Evolutionary conservation across 2,797 vertebrate genomes (phyloP).

Genomic region (Notolabrus celidotus): DNA sequence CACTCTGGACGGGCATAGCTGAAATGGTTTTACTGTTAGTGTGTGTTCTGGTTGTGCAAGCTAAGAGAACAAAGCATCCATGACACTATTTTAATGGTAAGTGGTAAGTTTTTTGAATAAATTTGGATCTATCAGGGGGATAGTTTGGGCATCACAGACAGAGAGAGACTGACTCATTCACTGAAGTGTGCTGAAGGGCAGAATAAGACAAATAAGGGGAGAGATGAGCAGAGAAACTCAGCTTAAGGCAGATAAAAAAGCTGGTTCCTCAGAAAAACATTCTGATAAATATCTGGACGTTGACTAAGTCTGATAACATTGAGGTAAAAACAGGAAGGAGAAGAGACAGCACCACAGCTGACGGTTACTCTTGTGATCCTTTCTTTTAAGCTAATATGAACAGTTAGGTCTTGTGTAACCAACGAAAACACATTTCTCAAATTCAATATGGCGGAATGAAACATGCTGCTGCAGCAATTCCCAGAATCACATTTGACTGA

Average conservation of each 20-base stretch:
- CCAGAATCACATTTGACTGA: conserved; percentile 2
- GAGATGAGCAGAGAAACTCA: not conserved
- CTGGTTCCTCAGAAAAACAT: not conserved
- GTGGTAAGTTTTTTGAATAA: not conserved
- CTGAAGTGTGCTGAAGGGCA: not conserved
- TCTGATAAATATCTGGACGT: not conserved
- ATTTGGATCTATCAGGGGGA: not conserved
- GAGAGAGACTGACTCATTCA: not conserved
- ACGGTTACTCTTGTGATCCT: not conserved
- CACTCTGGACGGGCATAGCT: conserved; percentile 2
- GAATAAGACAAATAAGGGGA: not conserved
- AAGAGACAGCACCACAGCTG: not conserved
- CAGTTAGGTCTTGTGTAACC: not conserved
- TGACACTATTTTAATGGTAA: not conserved
- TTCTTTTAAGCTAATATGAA: not conserved
- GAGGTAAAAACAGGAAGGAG: not conserved
- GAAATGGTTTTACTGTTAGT: conserved; percentile 6
- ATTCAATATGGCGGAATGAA: not conserved
- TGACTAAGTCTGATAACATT: not conserved
- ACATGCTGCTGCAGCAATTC: conserved; percentile 11
- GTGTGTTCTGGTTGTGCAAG: conserved; percentile 14
- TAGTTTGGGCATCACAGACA: not conserved
- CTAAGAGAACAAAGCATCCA: conserved; percentile 1
- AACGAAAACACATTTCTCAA: not conserved
- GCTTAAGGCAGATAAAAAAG: not conserved